Conservation (phyloP, 92 coral and sea anemone species). For the Paragorgia papillata region DNA sequence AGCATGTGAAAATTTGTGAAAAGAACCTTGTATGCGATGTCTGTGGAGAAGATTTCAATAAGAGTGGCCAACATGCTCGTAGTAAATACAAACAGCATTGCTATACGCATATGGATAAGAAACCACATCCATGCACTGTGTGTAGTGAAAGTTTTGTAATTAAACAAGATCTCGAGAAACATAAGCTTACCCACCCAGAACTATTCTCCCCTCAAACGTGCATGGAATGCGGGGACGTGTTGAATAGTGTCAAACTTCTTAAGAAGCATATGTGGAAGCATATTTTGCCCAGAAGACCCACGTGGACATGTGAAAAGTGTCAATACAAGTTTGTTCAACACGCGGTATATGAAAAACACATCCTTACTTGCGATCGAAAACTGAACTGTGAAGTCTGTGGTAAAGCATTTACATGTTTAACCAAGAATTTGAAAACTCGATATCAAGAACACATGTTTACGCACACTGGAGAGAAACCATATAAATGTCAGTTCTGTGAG, state of each 20-base stretch:
- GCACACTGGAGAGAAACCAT: conserved; percentile 36
- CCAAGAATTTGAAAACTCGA: conserved; percentile 32
- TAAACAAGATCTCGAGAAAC: conserved; percentile 25
- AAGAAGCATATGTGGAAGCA: conserved; percentile 23
- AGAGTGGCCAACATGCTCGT: background rate
- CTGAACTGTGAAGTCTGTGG: conserved; percentile 32
- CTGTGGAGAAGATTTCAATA: conserved; percentile 28
- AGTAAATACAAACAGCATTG: conserved; percentile 13
- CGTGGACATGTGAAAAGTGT: conserved; percentile 16
- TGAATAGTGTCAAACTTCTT: background rate
- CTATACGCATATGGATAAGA: conserved; percentile 27
- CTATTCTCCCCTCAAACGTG: conserved; percentile 20
- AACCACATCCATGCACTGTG: conserved; percentile 22
- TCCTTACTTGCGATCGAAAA: conserved; percentile 13
- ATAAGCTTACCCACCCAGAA: conserved; percentile 18
- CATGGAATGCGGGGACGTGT: conserved; percentile 17
- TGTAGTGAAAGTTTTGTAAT: conserved; percentile 23
- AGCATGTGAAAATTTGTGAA: conserved; percentile 13
- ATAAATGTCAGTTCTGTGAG: conserved; percentile 43
- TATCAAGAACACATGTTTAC: conserved; percentile 42
- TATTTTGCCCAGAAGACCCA: background rate
- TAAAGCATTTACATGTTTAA: conserved; percentile 10
- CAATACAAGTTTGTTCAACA: conserved; percentile 13
- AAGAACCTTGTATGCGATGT: conserved; percentile 32
- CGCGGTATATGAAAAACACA: conserved; percentile 11